Evolutionary conservation across 2,113 vertebrate genomes (phyloP), one percentile per base, ranked within the genome.

Genomic region (Melanerpes formicivorus): DNA sequence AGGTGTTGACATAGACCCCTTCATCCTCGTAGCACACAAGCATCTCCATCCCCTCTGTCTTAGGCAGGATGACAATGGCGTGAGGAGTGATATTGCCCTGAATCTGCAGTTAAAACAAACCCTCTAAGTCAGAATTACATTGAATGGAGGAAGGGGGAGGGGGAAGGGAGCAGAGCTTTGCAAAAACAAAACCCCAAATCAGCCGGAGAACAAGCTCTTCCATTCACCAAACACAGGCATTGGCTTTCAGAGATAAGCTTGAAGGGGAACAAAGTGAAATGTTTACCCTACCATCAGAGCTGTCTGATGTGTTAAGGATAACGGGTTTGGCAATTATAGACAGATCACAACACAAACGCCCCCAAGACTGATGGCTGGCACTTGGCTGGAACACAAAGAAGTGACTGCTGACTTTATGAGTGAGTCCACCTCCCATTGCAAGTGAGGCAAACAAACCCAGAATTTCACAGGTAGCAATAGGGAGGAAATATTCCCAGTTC

Each of bases 11-110:
- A 27, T 99, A 99, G 62, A 99, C 99, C 29, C 99, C 99, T 92
- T 99, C 99, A 84, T 99, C 99, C 98, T 99, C 99, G 92, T 99
- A 99, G 97, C 99, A 99, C 96, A 99, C 98, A 73, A 99, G 98
- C 99, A 99, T 99, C 98, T 99, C 99, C 99, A 99, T 99, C 92
- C 99, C 99, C 72, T 99, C 99, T 46, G 99, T 99, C 97, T 99
- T 99, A 95, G 99, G 99, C 97, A 99, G 98, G 97, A 99, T 99
- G 98, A 99, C 99, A 93, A 99, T 99, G 98, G 99, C 99, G 71
- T 99, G 99, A 92, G 99, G 99, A 95, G 98, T 99, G 96, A 99
- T 99, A 98, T 98, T 99, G 98, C 99, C 98, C 98, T 99, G 99
- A 98, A 99, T 99, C 99, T 99, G 98, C 93, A 75, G 82, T 93